Base-by-base conservation (phyloP, 1,140 invertebrate species). In the Apis laboriosa region DNA sequence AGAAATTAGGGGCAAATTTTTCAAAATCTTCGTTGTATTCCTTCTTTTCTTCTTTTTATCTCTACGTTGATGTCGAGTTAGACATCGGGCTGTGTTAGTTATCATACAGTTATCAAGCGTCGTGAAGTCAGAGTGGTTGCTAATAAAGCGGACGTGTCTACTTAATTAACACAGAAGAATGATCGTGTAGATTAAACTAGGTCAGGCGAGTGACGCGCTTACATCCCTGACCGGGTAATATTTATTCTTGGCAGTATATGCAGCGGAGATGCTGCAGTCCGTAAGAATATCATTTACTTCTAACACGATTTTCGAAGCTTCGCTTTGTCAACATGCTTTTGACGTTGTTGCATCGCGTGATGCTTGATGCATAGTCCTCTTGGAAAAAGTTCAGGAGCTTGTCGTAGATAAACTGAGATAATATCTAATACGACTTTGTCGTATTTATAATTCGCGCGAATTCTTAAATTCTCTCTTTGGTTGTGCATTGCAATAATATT, bases 141-240 rank as follows among this genome's bases (percentile, higher is more conserved):
- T 81, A 79, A 83, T 83, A 82, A 84, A 88, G 74, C 56, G 79
- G 74, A 82, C 53, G 64, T 78, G 78, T 68, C 80, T 87, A 78
- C 83, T 83, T 90, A 90, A 88, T 90, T 88, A 90, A 81, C 72
- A 70, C 78, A 75, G 78, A 87, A 87, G 79, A 84, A 88, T 89
- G 78, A 77, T 88, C 64, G 78, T 70, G 76, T 75, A 71, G 84
- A 86, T 89, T 85, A 89, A 90, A 87, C 81, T 90, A 86, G 90
- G 89, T 90, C 90, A 90, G 79, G 86, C 89, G 73, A 83, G 74
- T 90, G 81, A 86, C 82, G 89, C 79, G 61, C 70, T 75, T 88
- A 80, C 77, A 86, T 71, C 85, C 83, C 67, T 83, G 81, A 87
- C 81, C 87, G 88, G 86, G 49, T 88, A 79, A 84, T 79, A 85